Conservation (phyloP, 2,888 invertebrate genomes). For the Microctonus brassicae region DNA sequence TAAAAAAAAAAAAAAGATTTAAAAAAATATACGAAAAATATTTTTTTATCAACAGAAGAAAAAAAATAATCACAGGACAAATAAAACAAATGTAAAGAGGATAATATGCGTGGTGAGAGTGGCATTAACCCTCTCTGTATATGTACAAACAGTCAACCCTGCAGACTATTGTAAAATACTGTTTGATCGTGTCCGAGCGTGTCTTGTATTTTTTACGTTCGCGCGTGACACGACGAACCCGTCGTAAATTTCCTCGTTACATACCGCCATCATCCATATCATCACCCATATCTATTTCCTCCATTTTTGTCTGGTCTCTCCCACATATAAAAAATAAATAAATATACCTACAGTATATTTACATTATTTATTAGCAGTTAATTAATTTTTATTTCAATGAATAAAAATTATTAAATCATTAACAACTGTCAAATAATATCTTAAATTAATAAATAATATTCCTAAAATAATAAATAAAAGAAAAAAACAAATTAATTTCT, state of each 20-base stretch:
- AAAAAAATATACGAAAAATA: constrained; percentile 23
- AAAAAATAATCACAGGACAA: not conserved
- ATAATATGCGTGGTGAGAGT: constrained; percentile 6
- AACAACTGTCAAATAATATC: too few relatives aligned
- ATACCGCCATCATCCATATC: too few relatives aligned
- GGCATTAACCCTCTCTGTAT: not conserved
- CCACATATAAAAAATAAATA: not conserved
- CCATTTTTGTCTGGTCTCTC: constrained; percentile 48
- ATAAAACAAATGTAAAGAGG: constrained; percentile 5
- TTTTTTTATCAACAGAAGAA: not conserved
- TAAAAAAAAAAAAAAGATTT: constrained; percentile 29
- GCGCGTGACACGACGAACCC: constrained; percentile 19
- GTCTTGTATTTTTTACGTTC: constrained; percentile 30
- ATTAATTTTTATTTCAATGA: too few relatives aligned
- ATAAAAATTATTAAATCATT: too few relatives aligned
- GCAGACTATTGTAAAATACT: constrained; percentile 44
- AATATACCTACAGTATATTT: too few relatives aligned
- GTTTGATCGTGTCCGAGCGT: constrained; percentile 42
- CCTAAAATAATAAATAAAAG: too few relatives aligned
- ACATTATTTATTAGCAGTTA: too few relatives aligned
- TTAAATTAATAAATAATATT: too few relatives aligned
- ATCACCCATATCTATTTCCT: too few relatives aligned
- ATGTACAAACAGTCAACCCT: not conserved
- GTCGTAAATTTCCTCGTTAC: constrained; percentile 42
- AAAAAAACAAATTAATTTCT: too few relatives aligned